These are phyloP conservation scores for Pteromalus puparum DNA, from an alignment of 1,140 invertebrate genomes.

Conservation along the genomic window DNA sequence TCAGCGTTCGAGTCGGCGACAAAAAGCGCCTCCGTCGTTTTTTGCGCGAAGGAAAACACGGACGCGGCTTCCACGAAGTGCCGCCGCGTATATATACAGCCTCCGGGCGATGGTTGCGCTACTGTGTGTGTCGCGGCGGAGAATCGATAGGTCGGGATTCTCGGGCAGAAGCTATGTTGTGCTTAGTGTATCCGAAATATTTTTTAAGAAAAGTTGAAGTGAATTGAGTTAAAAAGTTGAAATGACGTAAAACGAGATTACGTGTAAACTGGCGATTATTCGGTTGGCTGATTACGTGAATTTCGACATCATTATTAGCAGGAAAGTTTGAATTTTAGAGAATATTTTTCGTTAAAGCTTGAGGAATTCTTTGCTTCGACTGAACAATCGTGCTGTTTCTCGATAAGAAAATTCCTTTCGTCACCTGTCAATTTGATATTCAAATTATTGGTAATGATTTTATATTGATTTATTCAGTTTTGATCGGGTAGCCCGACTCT, in stretches of 20 bases:
- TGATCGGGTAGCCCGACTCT: no score
- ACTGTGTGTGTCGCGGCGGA: background rate
- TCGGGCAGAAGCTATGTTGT: no score
- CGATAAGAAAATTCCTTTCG: constrained; percentile 20
- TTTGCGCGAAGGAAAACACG: constrained; percentile 24
- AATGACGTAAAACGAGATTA: no score
- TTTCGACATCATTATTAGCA: no score
- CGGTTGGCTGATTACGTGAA: no score
- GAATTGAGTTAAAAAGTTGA: no score
- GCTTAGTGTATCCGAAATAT: no score
- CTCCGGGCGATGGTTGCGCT: constrained; percentile 2
- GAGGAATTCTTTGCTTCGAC: background rate
- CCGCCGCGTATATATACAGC: background rate
- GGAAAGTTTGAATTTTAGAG: no score
- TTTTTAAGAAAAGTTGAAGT: no score
- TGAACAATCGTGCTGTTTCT: constrained; percentile 19
- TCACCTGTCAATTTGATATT: constrained; percentile 23
- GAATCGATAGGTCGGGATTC: background rate
- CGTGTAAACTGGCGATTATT: no score
- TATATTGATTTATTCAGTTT: background rate
- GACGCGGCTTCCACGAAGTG: constrained; percentile 6
- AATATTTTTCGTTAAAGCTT: no score
- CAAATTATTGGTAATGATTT: background rate
- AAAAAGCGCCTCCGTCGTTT: constrained; percentile 22
- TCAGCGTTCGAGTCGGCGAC: background rate